Conservation (phyloP, 2,888 invertebrate species). For the Teleiodes luculella region DNA sequence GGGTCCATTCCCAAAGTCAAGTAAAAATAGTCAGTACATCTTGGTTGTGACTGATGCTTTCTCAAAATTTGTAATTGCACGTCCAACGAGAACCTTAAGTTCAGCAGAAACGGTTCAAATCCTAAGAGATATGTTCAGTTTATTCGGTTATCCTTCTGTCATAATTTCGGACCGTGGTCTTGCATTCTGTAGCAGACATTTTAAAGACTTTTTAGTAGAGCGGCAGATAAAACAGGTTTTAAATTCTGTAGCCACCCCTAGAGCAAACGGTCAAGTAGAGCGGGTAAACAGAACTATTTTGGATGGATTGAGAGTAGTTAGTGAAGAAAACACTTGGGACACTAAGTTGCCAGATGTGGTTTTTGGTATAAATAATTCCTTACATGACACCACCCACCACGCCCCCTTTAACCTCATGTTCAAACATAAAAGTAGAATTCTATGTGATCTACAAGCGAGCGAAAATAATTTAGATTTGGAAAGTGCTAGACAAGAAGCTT, state of each 20-base stretch:
- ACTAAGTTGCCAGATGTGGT: conserved; percentile 15
- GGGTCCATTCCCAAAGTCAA: conserved; percentile 26
- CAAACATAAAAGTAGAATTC: background rate
- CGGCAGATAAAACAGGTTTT: conserved; percentile 20
- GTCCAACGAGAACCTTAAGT: conserved; percentile 14
- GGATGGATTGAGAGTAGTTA: conserved; percentile 15
- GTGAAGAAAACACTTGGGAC: conserved; percentile 21
- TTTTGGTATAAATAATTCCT: conserved; percentile 24
- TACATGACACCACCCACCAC: conserved; percentile 11
- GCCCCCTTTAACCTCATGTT: conserved; percentile 23
- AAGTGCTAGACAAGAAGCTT: background rate
- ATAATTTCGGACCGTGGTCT: conserved; percentile 17
- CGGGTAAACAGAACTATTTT: conserved; percentile 14
- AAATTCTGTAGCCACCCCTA: conserved; percentile 14
- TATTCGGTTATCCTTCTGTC: conserved; percentile 20
- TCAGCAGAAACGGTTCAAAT: conserved; percentile 19
- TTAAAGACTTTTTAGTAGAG: conserved; percentile 18
- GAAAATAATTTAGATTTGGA: background rate
- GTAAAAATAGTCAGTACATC: conserved; percentile 22
- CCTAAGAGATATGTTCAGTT: conserved; percentile 16
- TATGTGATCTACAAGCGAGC: background rate
- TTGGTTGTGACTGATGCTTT: conserved; percentile 25
- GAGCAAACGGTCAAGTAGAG: conserved; percentile 18
- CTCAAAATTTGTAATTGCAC: conserved; percentile 24
- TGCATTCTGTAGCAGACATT: conserved; percentile 18